Conservation (phyloP, 2,113 vertebrate species). For the Gymnarchus niloticus region DNA sequence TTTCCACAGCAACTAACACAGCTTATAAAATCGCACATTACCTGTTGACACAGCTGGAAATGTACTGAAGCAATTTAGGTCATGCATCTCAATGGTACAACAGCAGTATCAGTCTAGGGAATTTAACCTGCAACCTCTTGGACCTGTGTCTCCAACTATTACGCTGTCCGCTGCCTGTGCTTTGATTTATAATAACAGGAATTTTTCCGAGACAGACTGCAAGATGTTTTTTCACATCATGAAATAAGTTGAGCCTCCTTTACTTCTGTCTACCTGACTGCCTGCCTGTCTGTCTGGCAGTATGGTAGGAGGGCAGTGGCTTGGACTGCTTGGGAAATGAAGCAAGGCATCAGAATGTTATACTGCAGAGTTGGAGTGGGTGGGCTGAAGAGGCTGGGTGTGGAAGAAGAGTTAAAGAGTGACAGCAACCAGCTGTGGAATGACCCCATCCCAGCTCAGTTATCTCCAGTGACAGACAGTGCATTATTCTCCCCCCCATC, state of each 20-base stretch:
- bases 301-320: neutral
- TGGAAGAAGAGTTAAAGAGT: conserved; percentile 49
- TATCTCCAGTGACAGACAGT: conserved; percentile 55
- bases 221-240: neutral
- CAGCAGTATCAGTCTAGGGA: neutral
- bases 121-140: neutral
- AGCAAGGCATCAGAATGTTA: conserved; percentile 52
- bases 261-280: neutral
- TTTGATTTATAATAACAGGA: neutral
- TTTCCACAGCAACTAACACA: conserved; percentile 39
- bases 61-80: neutral
- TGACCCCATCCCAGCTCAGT: conserved; percentile 32
- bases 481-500: conserved; percentile 27
- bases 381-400: conserved; percentile 27
- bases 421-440: conserved; percentile 65
- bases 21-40: conserved; percentile 36
- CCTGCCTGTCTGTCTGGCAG: neutral
- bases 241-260: neutral
- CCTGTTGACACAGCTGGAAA: neutral
- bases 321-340: conserved; percentile 33
- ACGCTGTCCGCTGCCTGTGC: neutral
- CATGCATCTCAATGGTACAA: neutral
- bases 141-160: neutral
- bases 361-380: conserved; percentile 41
- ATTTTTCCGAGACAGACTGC: neutral